Base-by-base conservation (phyloP, 2,113 vertebrate species). In the Cisticola juncidis region DNA sequence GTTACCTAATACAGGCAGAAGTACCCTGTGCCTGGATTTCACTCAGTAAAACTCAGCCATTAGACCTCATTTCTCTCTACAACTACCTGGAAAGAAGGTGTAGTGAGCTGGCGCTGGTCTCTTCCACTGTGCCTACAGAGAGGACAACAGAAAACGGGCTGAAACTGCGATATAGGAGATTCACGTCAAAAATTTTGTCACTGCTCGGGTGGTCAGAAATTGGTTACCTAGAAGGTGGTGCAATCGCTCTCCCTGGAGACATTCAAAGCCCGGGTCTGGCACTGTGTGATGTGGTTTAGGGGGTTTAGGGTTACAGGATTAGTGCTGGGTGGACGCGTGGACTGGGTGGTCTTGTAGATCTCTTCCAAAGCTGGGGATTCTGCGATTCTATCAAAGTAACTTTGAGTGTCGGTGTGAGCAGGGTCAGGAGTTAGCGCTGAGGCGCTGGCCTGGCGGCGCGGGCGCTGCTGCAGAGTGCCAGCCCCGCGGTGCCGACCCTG, bases 381-480 rank as follows among this genome's bases (percentile, higher is more conserved):
- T 7, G 26, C 11, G 38, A 47, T 20, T 70, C 56, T 16, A 4
- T 9, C 28, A 6, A n/a, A 54, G 6, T 14, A 2, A 26, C 23
- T 72, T 31, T 4, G 14, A 18, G 8, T 14, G 17, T 5, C 9
- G 0, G 4, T 4, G 3, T 8, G 10, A 20, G 15, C 3, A 44
- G 4, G 5, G 13, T 3, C 24, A 29, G 38, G 7, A 9, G 20
- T 4, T 0, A 1, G 17, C 12, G 35, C 64, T 5, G 12, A 7
- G 7, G 9, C 29, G 8, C 7, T 3, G 2, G 16, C 47, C 11
- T 0, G 15, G n/a, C 33, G 28, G 13, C 6, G 8, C 1, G 0
- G 24, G 12, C 1, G 11, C 25, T 10, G 38, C 54, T 2, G 9
- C 22, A 11, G 4, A 25, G 7, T 0, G 4, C 9, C 28, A 4